Evolutionary conservation across 2,888 invertebrate genomes (phyloP).

Genomic region (Digitonthophagus gazella): DNA sequence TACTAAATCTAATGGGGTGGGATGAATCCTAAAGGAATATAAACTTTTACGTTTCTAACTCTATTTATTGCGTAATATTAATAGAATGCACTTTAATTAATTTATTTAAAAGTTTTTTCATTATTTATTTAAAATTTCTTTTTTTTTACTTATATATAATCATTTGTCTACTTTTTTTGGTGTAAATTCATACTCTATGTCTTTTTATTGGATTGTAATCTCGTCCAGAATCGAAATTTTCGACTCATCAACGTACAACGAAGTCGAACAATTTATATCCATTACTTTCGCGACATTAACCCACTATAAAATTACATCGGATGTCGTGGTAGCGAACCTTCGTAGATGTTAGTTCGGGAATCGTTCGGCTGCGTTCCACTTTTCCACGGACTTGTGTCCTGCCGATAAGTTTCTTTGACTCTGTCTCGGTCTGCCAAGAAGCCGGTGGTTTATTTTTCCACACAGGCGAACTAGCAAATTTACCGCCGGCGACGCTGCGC

Average conservation of each 20-base stretch:
- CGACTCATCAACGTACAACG: conserved; percentile 21
- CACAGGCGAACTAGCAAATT: background rate
- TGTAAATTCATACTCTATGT: background rate
- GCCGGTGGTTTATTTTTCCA: conserved; percentile 1
- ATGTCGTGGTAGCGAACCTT: conserved; percentile 8
- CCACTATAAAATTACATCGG: conserved; percentile 27
- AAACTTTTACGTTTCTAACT: background rate
- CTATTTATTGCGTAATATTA: background rate
- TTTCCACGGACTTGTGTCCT: conserved; percentile 12
- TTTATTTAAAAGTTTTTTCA: no score
- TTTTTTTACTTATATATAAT: no score
- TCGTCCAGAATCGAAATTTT: conserved; percentile 19
- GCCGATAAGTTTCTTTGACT: conserved; percentile 22
- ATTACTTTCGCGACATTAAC: conserved; percentile 28
- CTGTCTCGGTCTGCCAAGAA: background rate
- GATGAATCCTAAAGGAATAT: background rate
- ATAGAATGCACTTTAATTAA: background rate
- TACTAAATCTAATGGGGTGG: background rate
- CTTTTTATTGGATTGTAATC: conserved; percentile 1
- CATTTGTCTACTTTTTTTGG: background rate
- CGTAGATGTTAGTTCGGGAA: conserved; percentile 16
- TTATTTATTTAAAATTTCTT: no score
- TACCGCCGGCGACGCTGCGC: background rate
- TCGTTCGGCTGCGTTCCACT: conserved; percentile 12
- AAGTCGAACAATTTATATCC: conserved; percentile 28